Percentiles rank a stretch among this genome's conserved stretches.
Evolutionary conservation across 1,140 invertebrate species (phyloP).

Genomic region (Ceratosolen fusciceps): DNA sequence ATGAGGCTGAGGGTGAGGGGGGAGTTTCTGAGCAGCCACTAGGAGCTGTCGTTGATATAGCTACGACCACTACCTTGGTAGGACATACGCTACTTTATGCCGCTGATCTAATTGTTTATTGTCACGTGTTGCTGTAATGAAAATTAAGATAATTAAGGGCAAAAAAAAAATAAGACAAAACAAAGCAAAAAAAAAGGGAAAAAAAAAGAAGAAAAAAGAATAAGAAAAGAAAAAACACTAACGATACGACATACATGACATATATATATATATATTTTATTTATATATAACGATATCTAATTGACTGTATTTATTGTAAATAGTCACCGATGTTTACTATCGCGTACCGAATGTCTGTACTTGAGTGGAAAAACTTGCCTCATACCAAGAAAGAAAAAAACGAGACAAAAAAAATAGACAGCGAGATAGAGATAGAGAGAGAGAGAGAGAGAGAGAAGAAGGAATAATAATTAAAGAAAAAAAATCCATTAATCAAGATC

Average conservation of each 20-base stretch:
- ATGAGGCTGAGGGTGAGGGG: conserved; percentile 8
- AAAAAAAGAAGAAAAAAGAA: too few species aligned
- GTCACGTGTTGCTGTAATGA: conserved; percentile 66
- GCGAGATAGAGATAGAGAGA: not conserved
- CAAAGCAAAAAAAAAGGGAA: too few species aligned
- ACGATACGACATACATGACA: conserved; percentile 68
- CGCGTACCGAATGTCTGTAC: conserved; percentile 66
- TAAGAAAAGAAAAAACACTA: conserved; percentile 50
- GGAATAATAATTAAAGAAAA: not conserved
- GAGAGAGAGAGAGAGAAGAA: conserved; percentile 15
- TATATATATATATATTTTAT: conserved; percentile 63
- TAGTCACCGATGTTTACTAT: conserved; percentile 70
- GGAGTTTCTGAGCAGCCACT: conserved; percentile 42
- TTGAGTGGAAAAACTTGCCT: conserved; percentile 59
- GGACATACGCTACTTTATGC: conserved; percentile 66
- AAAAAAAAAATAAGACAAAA: too few species aligned
- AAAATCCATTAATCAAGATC: conserved; percentile 23
- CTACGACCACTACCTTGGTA: conserved; percentile 67
- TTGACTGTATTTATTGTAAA: conserved; percentile 70
- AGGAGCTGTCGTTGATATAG: conserved; percentile 51
- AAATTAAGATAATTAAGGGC: conserved; percentile 59
- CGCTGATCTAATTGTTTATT: conserved; percentile 69
- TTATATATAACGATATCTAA: conserved; percentile 64
- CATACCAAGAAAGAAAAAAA: conserved; percentile 33
- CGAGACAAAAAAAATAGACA: conserved; percentile 1